A percentile compares a stretch with the other conserved stretches of the same genome.
phyloP scores from a whole-genome alignment of 2,797 vertebrate species.

The Eleutherodactylus coqui region DNA sequence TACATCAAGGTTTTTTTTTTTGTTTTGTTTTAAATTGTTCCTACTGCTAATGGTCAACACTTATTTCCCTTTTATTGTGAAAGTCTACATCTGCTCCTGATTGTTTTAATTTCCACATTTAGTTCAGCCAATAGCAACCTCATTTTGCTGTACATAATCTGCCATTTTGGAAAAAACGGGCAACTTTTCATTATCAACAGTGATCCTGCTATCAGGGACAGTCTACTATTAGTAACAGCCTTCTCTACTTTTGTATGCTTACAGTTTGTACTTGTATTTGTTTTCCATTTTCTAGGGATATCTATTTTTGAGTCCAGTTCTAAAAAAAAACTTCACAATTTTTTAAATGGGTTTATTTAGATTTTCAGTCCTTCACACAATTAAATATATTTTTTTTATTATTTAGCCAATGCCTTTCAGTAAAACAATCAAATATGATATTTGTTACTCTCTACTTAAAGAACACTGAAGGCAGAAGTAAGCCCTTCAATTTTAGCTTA shows the following conservation, averaged over 20 bases:
- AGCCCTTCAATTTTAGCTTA: conserved; percentile 80
- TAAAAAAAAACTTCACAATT: conserved; percentile 6
- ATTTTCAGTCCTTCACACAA: conserved; percentile 7
- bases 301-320: conserved; percentile 38
- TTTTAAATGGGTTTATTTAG: conserved; percentile 36
- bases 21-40: not conserved
- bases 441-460: conserved; percentile 73
- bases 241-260: conserved; percentile 84
- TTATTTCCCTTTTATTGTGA: not conserved
- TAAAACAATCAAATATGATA: conserved; percentile 67
- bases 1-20: conserved; percentile 13
- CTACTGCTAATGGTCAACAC: not conserved
- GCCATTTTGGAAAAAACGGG: not conserved
- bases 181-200: conserved; percentile 62
- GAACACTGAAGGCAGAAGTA: conserved; percentile 79
- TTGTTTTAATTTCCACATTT: not conserved
- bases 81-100: not conserved
- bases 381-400: not conserved
- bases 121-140: conserved; percentile 29
- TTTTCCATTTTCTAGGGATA: conserved; percentile 74
- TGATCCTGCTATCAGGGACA: conserved; percentile 85
- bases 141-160: conserved; percentile 32
- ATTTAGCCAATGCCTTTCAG: conserved; percentile 69
- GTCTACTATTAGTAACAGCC: conserved; percentile 84
- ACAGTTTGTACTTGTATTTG: conserved; percentile 83